Evolutionary conservation across 2,113 vertebrate genomes (phyloP), one percentile per base, ranked within the genome.

Genomic region (Sander vitreus): DNA sequence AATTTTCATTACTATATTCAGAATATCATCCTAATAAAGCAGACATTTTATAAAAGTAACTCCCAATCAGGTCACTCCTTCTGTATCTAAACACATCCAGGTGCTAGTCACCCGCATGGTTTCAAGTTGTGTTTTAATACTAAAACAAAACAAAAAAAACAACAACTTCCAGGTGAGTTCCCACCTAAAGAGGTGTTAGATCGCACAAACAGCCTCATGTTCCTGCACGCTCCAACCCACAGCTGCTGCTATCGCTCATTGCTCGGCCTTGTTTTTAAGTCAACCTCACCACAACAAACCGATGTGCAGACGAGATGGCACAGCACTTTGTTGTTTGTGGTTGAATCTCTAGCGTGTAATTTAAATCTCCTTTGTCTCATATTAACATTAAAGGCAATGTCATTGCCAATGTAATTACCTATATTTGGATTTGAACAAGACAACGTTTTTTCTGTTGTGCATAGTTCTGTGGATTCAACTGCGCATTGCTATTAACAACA

Each of bases 191-290:
- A 80, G 71, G 84, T 85, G 87, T 90, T 30, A 75, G 71, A 73
- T 53, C 65, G 23, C 80, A 47, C 10, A 50, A 25, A 66, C 43
- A 59, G 72, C 47, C 25, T 83, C 72, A n/a, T 78, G 75, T 89
- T 68, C 55, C 51, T 60, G 75, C 88, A 81, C 8, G 88, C 86
- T 88, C 39, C 47, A 39, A 45, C 88, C 72, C 33, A 51, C 87
- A 73, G 80, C 79, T 25, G 64, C 69, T 21, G 58, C 55, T 76
- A 68, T 78, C 78, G 62, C 27, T 76, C 72, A 47, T 45, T 60
- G 76, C 84, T 78, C 64, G 69, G 79, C 84, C 76, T 86, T 84
- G 85, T 91, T 89, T 86, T 88, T 80, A 81, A 66, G 74, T 65
- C 36, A 16, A 68, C 77, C 68, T 74, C 43, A 78, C 70, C 77